Percentiles rank a stretch among this genome's conserved stretches.
Conservation (phyloP, 2,888 invertebrate genomes). For the Athalia cordata region DNA sequence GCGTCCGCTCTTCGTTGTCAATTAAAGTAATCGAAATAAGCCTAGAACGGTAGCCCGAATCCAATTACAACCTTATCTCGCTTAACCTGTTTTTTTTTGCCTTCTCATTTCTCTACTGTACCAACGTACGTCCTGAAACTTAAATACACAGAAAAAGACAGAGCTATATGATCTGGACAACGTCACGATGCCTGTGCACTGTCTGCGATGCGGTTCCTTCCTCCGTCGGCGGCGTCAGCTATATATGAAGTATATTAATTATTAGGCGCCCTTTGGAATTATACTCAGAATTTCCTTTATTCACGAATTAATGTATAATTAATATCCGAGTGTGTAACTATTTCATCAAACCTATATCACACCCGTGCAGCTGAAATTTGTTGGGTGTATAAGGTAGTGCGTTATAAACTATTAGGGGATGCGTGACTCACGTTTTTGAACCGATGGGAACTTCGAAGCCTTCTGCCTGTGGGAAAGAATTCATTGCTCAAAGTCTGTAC, state of each 20-base stretch:
- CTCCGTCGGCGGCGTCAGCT: conserved; percentile 32
- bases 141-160: conserved; percentile 60
- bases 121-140: conserved; percentile 61
- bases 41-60: conserved; percentile 34
- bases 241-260: too few relatives aligned
- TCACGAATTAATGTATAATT: neutral
- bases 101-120: conserved; percentile 38
- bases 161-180: conserved; percentile 60
- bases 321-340: neutral
- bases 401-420: conserved; percentile 26
- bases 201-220: conserved; percentile 40
- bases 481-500: conserved; percentile 22
- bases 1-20: neutral
- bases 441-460: conserved; percentile 30
- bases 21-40: conserved; percentile 26
- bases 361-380: neutral
- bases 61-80: conserved; percentile 56
- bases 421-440: conserved; percentile 29
- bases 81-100: conserved; percentile 52
- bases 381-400: conserved; percentile 14
- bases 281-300: too few relatives aligned
- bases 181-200: conserved; percentile 53
- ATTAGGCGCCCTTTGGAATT: too few relatives aligned
- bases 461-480: conserved; percentile 43
- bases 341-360: neutral